Conservation (phyloP, 2,888 invertebrate species). For the Choristoneura rosaceana region DNA sequence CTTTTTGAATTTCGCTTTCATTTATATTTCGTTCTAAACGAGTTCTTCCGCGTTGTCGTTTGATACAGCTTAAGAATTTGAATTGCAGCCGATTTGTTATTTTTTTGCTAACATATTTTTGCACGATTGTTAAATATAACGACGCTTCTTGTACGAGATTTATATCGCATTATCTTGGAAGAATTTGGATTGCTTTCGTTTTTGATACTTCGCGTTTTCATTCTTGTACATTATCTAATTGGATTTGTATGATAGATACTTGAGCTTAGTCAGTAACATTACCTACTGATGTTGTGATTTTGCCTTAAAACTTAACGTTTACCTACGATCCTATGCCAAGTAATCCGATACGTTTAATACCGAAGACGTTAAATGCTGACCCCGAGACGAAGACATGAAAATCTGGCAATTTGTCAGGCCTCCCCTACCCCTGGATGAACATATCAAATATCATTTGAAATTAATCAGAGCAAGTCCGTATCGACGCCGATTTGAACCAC, state of each 20-base stretch:
- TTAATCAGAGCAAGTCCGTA: slow-evolving; percentile 70
- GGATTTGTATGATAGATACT: neutral
- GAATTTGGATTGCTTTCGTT: neutral
- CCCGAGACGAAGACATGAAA: slow-evolving; percentile 62
- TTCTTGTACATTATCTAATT: neutral
- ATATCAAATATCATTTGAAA: slow-evolving; percentile 82
- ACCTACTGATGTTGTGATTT: neutral
- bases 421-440: slow-evolving; percentile 71
- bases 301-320: slow-evolving; percentile 9
- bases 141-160: slow-evolving; percentile 8
- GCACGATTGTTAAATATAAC: slow-evolving; percentile 19
- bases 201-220: neutral
- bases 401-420: slow-evolving; percentile 78
- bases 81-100: slow-evolving; percentile 40
- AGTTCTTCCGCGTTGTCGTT: slow-evolving; percentile 44
- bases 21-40: slow-evolving; percentile 50
- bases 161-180: neutral
- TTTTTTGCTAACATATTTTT: slow-evolving; percentile 30
- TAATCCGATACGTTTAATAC: slow-evolving; percentile 65
- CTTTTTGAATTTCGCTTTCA: slow-evolving; percentile 49
- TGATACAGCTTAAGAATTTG: slow-evolving; percentile 42
- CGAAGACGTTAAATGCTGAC: slow-evolving; percentile 66
- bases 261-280: neutral
- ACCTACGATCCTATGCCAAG: slow-evolving; percentile 41
- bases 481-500: slow-evolving; percentile 45